Evolutionary conservation across 2,888 invertebrate genomes (phyloP).

Genomic region (Nomada goodeniana): DNA sequence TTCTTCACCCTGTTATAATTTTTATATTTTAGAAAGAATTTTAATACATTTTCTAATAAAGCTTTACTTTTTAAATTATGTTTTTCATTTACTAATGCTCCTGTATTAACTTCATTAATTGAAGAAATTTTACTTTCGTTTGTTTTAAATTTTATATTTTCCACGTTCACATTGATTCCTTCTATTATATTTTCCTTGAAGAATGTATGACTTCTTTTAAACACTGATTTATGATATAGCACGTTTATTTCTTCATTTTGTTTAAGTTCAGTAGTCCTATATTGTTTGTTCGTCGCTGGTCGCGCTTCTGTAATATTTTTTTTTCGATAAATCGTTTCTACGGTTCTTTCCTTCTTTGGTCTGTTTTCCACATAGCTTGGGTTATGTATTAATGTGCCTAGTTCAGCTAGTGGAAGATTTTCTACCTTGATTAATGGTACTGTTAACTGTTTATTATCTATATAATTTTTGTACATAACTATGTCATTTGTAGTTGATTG

Average conservation of each 20-base stretch:
- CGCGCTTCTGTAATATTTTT: neutral
- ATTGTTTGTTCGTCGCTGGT: neutral
- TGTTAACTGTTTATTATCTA: neutral
- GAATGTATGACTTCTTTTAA: neutral
- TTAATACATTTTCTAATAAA: conserved; percentile 25
- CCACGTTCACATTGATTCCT: neutral
- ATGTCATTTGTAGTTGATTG: neutral
- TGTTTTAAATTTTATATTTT: neutral
- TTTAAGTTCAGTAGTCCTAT: conserved; percentile 1
- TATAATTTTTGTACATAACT: neutral
- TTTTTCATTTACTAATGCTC: neutral
- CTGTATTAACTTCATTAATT: neutral
- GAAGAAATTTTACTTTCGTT: neutral
- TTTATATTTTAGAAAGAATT: conserved; percentile 22
- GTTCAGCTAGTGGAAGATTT: conserved; percentile 24
- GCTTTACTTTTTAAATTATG: neutral
- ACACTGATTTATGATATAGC: neutral
- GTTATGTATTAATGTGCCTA: neutral
- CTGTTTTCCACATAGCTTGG: neutral
- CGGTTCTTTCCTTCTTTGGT: neutral
- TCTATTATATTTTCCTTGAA: neutral
- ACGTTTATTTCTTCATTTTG: neutral
- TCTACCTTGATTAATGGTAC: conserved; percentile 32
- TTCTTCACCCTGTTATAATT: neutral
- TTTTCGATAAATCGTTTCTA: neutral